Percentiles rank a stretch among this genome's conserved stretches.
These are phyloP conservation scores for Caenorhabditis tropicalis DNA, from an alignment of 1,140 invertebrate species.

Conservation along the genomic window DNA sequence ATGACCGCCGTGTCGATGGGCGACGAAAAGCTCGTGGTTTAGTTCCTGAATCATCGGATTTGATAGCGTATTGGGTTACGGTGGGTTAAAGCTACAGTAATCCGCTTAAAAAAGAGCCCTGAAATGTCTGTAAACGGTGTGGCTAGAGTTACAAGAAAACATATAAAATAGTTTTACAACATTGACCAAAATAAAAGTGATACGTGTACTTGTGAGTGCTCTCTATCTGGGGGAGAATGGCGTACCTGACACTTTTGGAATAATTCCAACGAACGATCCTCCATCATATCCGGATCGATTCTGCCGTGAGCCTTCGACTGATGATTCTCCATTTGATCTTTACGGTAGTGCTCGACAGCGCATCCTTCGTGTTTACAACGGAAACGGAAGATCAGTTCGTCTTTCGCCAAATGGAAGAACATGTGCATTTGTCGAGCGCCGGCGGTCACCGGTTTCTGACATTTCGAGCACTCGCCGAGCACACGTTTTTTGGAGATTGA, in stretches of 20 bases:
- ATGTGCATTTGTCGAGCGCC: slow-evolving; percentile 72
- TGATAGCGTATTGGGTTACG: too few relatives aligned
- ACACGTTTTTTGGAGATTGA: slow-evolving; percentile 66
- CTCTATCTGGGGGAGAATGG: background rate
- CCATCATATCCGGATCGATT: slow-evolving; percentile 69
- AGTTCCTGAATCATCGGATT: slow-evolving; percentile 39
- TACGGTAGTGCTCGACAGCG: slow-evolving; percentile 69
- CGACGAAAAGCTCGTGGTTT: slow-evolving; percentile 54
- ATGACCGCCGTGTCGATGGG: slow-evolving; percentile 24
- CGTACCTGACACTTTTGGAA: slow-evolving; percentile 58
- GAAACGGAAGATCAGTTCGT: slow-evolving; percentile 68
- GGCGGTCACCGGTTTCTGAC: slow-evolving; percentile 70
- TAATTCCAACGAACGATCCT: slow-evolving; percentile 60
- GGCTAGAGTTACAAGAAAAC: background rate
- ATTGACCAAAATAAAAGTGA: slow-evolving; percentile 2
- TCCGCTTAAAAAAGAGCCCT: background rate
- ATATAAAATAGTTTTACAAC: slow-evolving; percentile 4
- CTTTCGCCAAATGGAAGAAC: slow-evolving; percentile 71
- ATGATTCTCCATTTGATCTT: slow-evolving; percentile 70
- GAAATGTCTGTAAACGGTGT: background rate
- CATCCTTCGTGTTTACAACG: slow-evolving; percentile 66
- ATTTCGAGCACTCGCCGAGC: slow-evolving; percentile 64
- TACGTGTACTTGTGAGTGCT: background rate
- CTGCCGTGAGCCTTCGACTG: slow-evolving; percentile 67
- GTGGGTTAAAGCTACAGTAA: too few relatives aligned